Evolutionary conservation across 2,113 vertebrate genomes (phyloP).

Genomic region (Thalassoma bifasciatum): DNA sequence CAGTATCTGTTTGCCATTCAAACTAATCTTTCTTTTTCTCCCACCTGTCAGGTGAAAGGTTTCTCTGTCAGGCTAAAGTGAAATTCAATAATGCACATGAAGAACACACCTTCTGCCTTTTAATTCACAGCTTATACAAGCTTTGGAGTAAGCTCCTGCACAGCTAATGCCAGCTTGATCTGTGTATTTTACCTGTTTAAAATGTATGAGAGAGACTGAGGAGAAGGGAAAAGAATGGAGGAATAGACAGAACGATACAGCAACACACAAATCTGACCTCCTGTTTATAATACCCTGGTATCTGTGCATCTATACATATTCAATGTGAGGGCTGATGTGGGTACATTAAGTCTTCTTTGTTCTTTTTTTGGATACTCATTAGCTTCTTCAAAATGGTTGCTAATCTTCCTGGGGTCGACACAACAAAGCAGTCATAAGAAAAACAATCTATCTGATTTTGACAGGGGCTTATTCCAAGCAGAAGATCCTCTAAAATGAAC

Average conservation of each 20-base stretch:
- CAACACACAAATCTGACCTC: not conserved
- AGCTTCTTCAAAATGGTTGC: too few species aligned
- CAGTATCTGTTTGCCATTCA: not conserved
- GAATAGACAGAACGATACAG: not conserved
- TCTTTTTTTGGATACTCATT: too few species aligned
- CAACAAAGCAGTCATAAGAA: too few species aligned
- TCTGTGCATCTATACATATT: not conserved
- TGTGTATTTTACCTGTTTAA: not conserved
- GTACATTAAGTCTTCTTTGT: too few species aligned
- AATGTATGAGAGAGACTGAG: not conserved
- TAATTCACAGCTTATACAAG: not conserved
- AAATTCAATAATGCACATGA: not conserved
- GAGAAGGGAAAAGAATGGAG: not conserved
- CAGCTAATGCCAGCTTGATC: not conserved
- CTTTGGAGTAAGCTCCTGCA: not conserved
- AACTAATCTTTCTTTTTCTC: not conserved
- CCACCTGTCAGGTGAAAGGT: constrained; percentile 16
- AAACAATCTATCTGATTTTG: too few species aligned
- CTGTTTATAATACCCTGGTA: not conserved
- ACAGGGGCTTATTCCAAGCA: too few species aligned
- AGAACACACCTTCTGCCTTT: constrained; percentile 5
- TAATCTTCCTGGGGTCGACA: too few species aligned
- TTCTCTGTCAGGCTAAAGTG: not conserved
- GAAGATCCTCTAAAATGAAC: too few species aligned
- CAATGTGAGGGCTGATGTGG: not conserved